Evolutionary conservation across 1,140 invertebrate species (phyloP), one percentile per base, ranked within the genome.

Genomic region (Hydropsyche tenuis): DNA sequence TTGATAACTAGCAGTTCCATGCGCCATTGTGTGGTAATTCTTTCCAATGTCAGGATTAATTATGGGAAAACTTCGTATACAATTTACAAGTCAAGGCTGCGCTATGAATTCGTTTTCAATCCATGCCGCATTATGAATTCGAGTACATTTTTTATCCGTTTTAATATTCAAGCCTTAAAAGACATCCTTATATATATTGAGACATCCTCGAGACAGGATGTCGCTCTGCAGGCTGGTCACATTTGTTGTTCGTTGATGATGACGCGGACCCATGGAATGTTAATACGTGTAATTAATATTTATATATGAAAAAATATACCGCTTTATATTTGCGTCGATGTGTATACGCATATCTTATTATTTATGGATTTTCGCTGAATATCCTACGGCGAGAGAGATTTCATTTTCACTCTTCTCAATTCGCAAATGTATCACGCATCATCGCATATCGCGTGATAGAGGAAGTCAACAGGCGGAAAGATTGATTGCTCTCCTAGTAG

Each of bases 31-130:
- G 53, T 70, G 69, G 11, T 70, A 70, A 70, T 70, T 62, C 22
- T 4, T 37, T 14, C 66, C 66, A 69, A 69, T 69, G 66, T 69
- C 66, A 70, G 69, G 69, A 70, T 70, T 70, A 70, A 70, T 70
- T 70, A 60, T 62, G 69, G 20, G 69, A 48, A 65, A 65, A 69
- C 48, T 23, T 69, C 30, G 3, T 37, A 37, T 37, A 37, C 30
- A 37, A 37, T 3, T 37, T 37, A 9, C 30, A 9, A 37, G 30
- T 37, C 30, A 37, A 37, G 30, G 30, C 30, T 37, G 30, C 30
- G 30, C 30, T 37, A 37, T 9, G 30, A 37, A 37, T 37, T 37
- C 30, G 30, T 37, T 37, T 37, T 37, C 30, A 37, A 37, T 37
- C 30, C 9, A 37, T 37, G 30, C 30, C 30, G 30, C 30, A 9